Percentiles rank a stretch among this genome's conserved stretches.
Evolutionary conservation across 2,113 vertebrate species (phyloP).

Genomic region (Ardeotis arabs): DNA sequence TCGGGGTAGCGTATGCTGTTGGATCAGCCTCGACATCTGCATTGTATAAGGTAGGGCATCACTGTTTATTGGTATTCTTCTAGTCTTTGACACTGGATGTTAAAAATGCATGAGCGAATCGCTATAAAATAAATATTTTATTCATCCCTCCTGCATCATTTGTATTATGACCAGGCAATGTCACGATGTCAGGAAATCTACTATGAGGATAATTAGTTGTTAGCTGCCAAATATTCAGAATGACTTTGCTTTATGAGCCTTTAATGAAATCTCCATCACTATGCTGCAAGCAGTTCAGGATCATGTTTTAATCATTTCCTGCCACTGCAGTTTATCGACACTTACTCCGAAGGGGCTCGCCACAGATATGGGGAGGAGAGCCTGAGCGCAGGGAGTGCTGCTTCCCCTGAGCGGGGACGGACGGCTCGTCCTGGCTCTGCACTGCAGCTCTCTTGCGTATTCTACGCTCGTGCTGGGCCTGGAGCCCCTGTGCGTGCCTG

Average conservation of each 20-base stretch:
- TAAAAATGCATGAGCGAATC: background rate
- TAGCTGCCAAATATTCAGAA: background rate
- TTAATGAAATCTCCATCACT: background rate
- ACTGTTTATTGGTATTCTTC: background rate
- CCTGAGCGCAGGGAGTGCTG: background rate
- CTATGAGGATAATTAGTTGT: background rate
- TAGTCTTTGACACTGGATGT: fast-evolving
- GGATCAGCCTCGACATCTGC: slow-evolving; percentile 97
- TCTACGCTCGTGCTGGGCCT: background rate
- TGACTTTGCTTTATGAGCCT: slow-evolving; percentile 3
- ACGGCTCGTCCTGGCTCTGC: background rate
- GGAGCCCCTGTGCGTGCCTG: background rate
- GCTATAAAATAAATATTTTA: background rate
- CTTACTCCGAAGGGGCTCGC: background rate
- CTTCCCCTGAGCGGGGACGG: background rate
- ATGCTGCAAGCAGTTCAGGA: background rate
- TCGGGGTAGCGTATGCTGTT: slow-evolving; percentile 94
- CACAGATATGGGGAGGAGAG: background rate
- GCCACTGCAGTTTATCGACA: background rate
- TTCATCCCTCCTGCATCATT: background rate
- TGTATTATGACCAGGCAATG: background rate
- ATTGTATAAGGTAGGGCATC: slow-evolving; percentile 87
- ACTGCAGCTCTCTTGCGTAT: background rate
- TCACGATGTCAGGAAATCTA: background rate
- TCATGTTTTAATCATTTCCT: background rate